Evolutionary conservation across 2,888 invertebrate species (phyloP), one percentile per base, ranked within the genome.

Genomic region (Trachelus troglodyta): DNA sequence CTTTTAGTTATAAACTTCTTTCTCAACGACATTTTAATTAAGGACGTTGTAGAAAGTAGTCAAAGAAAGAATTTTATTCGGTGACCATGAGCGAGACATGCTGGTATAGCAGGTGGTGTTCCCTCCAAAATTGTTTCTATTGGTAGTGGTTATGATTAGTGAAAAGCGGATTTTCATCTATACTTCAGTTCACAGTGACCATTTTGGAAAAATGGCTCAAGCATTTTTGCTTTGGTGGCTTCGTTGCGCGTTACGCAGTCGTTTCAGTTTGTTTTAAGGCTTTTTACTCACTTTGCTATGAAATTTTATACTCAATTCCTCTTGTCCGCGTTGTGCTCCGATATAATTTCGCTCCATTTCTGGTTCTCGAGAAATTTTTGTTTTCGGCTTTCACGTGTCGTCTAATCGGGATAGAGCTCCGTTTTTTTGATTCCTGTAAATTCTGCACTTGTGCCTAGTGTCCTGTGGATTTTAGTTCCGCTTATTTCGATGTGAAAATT

Each of bases 51-150:
- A 23, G 37, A 77, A 1, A 69, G 4, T 76, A 34, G 69, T 40
- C 11, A 31, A 31, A 34, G 56, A 77, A 69, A 73, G 4, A 34
- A 82, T 77, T 79, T 78, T 78, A 74, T n/a, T 30, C 34, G 15
- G 69, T 30, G 33, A 80, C 80, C 74, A 81, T 83, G 77, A 71
- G 81, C 31, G 82, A 83, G 40, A 81, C 71, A 76, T 82, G 83
- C 76, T 82, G 83, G 82, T 82, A 82, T 75, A 77, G 76, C 79
- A 83, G 83, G 83, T 84, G 80, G 75, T 76, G 74, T 82, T 79
- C 80, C 81, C 81, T 82, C 78, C 81, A 80, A 81, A 80, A 80
- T 76, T 77, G 30, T 35, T 77, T 40, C 68, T 33, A 76, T 76
- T 73, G 40, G 69, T 73, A 69, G 30, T 34, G 56, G 68, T 68